A percentile compares a stretch with the other conserved stretches of the same genome.
phyloP scores from a whole-genome alignment of 2,888 invertebrate genomes.

The Tipula helvola region DNA sequence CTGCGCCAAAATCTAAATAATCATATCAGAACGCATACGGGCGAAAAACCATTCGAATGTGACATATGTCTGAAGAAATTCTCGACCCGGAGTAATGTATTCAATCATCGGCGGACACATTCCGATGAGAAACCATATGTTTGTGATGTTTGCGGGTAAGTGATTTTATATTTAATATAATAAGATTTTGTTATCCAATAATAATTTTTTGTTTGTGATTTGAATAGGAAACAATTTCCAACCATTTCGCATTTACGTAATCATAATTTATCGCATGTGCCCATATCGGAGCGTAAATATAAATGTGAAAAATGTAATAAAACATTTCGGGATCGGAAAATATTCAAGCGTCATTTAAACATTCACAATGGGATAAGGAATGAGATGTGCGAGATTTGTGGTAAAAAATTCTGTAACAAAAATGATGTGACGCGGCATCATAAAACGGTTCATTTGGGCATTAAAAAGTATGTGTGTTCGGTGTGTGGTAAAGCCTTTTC shows the following conservation, averaged over 20 bases:
- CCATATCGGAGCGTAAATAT: neutral
- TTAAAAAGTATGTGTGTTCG: neutral
- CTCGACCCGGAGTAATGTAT: neutral
- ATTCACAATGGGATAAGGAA: neutral
- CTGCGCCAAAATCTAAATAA: neutral
- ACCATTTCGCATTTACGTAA: conserved; percentile 8
- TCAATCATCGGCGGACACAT: neutral
- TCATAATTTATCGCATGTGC: conserved; percentile 7
- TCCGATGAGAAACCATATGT: conserved; percentile 6
- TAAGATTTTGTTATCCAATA: neutral
- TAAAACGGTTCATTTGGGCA: neutral
- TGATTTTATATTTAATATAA: neutral
- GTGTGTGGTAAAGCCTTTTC: neutral
- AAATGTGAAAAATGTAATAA: conserved; percentile 9
- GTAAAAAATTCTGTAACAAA: conserved; percentile 7
- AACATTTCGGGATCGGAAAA: conserved; percentile 5
- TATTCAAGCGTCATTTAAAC: neutral
- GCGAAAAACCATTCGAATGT: neutral
- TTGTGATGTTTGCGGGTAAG: conserved; percentile 6
- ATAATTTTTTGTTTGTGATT: neutral
- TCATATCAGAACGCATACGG: neutral
- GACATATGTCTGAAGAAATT: neutral
- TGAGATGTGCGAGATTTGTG: conserved; percentile 7
- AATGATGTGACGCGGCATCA: conserved; percentile 6
- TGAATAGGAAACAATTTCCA: neutral